phyloP scores from a whole-genome alignment of 2,113 vertebrate species.

The Anas platyrhynchos region DNA sequence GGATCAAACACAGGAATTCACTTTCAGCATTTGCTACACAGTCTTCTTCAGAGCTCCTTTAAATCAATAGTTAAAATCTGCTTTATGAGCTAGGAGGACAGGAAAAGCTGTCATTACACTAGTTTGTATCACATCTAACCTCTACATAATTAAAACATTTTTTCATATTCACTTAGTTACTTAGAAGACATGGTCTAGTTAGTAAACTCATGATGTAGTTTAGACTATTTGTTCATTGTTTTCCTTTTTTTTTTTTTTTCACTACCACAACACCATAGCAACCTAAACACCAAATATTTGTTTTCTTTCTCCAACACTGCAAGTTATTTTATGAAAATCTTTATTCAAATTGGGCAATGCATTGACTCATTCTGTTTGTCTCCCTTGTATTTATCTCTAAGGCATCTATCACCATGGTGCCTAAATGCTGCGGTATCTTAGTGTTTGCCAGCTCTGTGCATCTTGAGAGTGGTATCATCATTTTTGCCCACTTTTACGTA shows the following conservation, averaged over 20 bases:
- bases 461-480: background rate
- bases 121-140: background rate
- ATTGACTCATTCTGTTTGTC: slow-evolving; percentile 51
- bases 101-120: background rate
- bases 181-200: background rate
- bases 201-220: background rate
- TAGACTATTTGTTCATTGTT: background rate
- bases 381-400: slow-evolving; percentile 34
- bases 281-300: slow-evolving; percentile 56
- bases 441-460: background rate
- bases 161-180: slow-evolving; percentile 5
- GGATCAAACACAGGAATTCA: background rate
- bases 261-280: slow-evolving; percentile 21
- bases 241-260: background rate
- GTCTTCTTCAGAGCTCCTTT: background rate
- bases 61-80: background rate
- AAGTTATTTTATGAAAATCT: slow-evolving; percentile 46
- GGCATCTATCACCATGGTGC: slow-evolving; percentile 44
- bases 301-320: slow-evolving; percentile 42
- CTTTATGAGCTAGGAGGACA: background rate
- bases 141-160: slow-evolving; percentile 7
- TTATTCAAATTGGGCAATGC: slow-evolving; percentile 30
- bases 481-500: background rate
- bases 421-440: background rate
- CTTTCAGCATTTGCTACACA: background rate